Evolutionary conservation across 2,113 vertebrate species (phyloP), one percentile per base, ranked within the genome.

Genomic region (Perca schrenkii): DNA sequence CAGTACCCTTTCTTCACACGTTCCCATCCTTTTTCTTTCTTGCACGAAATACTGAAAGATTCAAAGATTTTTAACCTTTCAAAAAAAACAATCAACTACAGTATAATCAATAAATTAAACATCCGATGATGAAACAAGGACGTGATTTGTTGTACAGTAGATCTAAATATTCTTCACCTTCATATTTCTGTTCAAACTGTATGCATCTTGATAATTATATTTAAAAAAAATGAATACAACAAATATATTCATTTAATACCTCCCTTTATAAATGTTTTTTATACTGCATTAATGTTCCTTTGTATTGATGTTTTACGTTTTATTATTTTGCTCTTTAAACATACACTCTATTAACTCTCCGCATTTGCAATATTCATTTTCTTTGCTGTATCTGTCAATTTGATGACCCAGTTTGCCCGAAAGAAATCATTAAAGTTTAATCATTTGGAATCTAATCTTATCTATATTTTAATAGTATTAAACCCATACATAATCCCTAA

Each of bases 391-490:
- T 69, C 61, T 21, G n/a, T 81, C 71, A 49, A 64, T 77, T 63
- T 74, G 49, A 25, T 87, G 86, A 90, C 83, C 85, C 70, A 89
- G 0, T 87, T 87, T 66, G 70, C 6, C n/a, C 40, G 8, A 81
- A 83, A 76, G 19, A 63, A 64, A 40, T 63, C 34, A 83, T 90
- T 72, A 78, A 84, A 72, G 25, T 85, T 88, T 83, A 25, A 86
- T 80, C 58, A 12, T 77, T 88, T 74, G 6, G 19, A 79, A 52
- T 86, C 67, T 46, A 77, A 86, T 74, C 67, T 56, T 43, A 76
- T 82, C 40, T 40, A 50, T 74, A 69, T 79, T 82, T 61, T 49
- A 80, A 54, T 6, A 28, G 21, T 60, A 57, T 40, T 75, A 56
- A 80, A 60, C 52, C 68, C 56, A 46, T 43, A 71, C 2, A 62